Conservation (phyloP, 2,797 vertebrate species). For the Ciconia nigra region DNA sequence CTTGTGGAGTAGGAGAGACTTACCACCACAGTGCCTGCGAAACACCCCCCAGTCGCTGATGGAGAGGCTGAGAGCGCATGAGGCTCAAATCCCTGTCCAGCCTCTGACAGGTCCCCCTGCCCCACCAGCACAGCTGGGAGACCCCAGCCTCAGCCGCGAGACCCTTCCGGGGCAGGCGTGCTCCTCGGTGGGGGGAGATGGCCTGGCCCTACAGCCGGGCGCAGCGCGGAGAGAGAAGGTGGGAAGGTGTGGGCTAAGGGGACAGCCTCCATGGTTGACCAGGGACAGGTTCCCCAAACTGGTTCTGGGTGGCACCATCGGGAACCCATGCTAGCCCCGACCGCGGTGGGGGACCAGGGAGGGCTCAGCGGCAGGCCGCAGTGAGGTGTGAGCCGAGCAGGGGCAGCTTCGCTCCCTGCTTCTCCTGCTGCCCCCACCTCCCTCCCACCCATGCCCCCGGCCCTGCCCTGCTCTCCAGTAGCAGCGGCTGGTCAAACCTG, state of each 20-base stretch:
- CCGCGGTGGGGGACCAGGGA: not conserved
- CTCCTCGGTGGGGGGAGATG: accelerated
- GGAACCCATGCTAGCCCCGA: not conserved
- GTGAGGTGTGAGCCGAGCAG: not conserved
- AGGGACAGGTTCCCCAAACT: not conserved
- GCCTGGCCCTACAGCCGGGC: not conserved
- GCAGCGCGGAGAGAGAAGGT: not conserved
- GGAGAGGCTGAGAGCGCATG: not conserved
- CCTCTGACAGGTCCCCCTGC: not conserved
- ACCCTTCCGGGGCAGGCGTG: accelerated
- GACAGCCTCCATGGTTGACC: not conserved
- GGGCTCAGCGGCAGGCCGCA: accelerated
- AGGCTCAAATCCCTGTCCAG: not conserved
- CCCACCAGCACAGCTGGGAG: not conserved
- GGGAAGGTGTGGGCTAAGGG: not conserved
- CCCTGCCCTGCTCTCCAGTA: not conserved
- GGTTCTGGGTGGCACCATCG: accelerated
- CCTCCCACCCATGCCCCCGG: not conserved
- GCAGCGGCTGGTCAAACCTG: not conserved
- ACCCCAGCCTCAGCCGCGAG: not conserved
- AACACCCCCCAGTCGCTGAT: not conserved
- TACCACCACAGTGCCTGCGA: not conserved
- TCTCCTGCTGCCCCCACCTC: not conserved
- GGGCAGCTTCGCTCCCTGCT: not conserved
- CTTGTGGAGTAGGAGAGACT: not conserved